Evolutionary conservation across 2,797 vertebrate species (phyloP).

Genomic region (Pipistrellus pipistrellus): DNA sequence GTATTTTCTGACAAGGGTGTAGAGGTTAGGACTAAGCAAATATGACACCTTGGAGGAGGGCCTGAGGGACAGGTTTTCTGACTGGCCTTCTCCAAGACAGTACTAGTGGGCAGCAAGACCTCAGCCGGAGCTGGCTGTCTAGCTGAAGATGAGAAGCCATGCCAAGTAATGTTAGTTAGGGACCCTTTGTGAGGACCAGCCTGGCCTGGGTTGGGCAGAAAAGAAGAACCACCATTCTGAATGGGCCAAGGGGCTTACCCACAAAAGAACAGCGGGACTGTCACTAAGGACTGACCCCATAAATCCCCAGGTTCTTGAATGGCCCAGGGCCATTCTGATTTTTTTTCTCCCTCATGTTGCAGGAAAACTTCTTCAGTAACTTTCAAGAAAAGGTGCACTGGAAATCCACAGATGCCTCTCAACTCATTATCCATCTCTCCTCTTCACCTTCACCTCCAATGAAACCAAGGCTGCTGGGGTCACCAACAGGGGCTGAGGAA

Average conservation of each 20-base stretch:
- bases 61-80: neutral
- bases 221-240: neutral
- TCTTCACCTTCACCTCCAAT: neutral
- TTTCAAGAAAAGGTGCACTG: neutral
- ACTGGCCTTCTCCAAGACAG: neutral
- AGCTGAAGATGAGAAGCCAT: neutral
- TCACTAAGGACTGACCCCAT: neutral
- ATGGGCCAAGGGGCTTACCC: neutral
- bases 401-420: neutral
- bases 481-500: neutral
- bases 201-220: neutral
- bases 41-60: neutral
- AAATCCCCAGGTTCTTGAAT: neutral
- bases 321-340: neutral
- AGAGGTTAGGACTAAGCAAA: neutral
- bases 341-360: conserved; percentile 7
- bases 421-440: neutral
- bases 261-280: neutral
- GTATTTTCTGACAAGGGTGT: neutral
- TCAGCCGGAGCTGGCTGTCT: neutral
- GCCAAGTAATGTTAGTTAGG: neutral
- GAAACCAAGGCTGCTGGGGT: neutral
- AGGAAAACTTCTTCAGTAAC: neutral
- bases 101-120: neutral
- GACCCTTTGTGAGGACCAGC: neutral